phyloP scores from a whole-genome alignment of 2,113 vertebrate genomes.

The Atrichornis clamosus region DNA sequence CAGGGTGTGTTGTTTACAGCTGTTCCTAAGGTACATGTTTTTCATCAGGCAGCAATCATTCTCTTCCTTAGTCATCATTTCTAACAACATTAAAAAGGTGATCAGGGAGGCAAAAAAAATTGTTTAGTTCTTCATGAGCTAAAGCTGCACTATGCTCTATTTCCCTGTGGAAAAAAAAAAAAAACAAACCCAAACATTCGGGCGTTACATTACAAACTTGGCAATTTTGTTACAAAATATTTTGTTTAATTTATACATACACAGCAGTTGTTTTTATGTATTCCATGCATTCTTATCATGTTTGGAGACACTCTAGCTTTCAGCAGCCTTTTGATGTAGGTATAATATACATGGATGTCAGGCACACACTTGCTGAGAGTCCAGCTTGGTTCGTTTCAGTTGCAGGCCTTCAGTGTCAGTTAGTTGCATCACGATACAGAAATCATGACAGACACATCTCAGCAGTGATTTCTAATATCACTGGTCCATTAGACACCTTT shows the following conservation, averaged over 20 bases:
- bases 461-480: background rate
- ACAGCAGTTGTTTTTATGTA: background rate
- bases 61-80: background rate
- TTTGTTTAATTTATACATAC: background rate
- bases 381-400: background rate
- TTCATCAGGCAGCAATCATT: background rate
- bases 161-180: background rate
- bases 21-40: background rate
- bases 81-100: background rate
- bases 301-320: background rate
- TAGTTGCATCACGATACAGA: background rate
- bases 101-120: background rate
- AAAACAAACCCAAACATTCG: too few relatives aligned
- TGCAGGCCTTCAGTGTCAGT: background rate
- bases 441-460: background rate
- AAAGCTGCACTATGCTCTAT: background rate
- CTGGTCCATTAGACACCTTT: background rate
- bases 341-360: background rate
- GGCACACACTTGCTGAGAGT: background rate
- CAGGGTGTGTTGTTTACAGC: background rate
- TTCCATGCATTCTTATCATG: background rate
- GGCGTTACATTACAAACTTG: background rate
- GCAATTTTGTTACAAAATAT: background rate
- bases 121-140: background rate
- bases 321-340: background rate